These are phyloP conservation scores for Aeoliscus strigatus DNA, from an alignment of 2,797 vertebrate genomes.

Conservation along the genomic window DNA sequence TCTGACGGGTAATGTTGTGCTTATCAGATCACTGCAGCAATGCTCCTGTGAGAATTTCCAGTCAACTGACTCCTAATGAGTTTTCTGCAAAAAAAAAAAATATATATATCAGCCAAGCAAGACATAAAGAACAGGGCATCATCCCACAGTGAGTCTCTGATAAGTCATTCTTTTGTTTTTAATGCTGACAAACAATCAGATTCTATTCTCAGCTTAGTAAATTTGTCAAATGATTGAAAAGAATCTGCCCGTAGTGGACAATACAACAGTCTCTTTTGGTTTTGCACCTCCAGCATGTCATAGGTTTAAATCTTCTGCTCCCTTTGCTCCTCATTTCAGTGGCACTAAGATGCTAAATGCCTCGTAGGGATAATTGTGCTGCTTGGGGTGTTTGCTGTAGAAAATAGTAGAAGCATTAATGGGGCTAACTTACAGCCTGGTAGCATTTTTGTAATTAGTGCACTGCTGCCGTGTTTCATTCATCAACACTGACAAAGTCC, in stretches of 20 bases:
- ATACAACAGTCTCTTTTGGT: too few relatives aligned
- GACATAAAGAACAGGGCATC: constrained; percentile 65
- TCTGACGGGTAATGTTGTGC: constrained; percentile 48
- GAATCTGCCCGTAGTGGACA: too few relatives aligned
- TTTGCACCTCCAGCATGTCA: too few relatives aligned
- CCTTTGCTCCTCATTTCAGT: constrained; percentile 9
- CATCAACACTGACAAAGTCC: constrained; percentile 11
- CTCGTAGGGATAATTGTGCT: constrained; percentile 10
- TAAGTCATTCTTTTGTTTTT: too few relatives aligned
- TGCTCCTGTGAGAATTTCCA: constrained; percentile 72
- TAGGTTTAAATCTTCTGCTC: constrained; percentile 20
- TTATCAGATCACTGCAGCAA: constrained; percentile 67
- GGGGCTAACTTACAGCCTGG: too few relatives aligned
- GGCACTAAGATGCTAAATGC: constrained; percentile 6
- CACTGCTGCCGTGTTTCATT: constrained; percentile 5
- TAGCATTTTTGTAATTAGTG: constrained; percentile 5
- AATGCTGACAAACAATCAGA: neutral
- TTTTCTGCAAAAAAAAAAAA: constrained; percentile 84
- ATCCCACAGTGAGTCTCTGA: constrained; percentile 69
- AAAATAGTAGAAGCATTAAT: constrained; percentile 28
- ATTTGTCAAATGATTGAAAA: too few relatives aligned
- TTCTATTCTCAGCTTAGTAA: too few relatives aligned
- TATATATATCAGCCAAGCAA: constrained; percentile 78
- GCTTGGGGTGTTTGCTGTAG: constrained; percentile 24
- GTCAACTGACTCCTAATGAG: constrained; percentile 80